Conservation (phyloP, 2,797 vertebrate genomes). For the Sebastes hopkinsi region DNA sequence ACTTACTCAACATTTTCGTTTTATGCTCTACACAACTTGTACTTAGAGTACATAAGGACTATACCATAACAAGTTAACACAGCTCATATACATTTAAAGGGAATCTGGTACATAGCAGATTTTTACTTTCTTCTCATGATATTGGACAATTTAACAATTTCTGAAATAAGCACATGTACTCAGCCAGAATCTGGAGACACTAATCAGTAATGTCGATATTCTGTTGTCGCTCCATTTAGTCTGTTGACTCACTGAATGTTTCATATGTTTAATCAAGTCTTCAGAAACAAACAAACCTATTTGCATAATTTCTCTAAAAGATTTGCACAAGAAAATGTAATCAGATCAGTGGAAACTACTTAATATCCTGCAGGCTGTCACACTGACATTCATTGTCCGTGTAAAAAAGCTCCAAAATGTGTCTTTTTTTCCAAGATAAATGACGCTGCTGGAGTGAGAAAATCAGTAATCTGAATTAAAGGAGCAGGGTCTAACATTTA, state of each 20-base stretch:
- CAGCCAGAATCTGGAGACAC: background rate
- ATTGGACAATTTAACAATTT: constrained; percentile 3
- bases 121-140: constrained; percentile 30
- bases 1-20: constrained; percentile 2
- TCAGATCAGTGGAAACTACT: constrained; percentile 14
- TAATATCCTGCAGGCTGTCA: background rate
- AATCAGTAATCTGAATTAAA: background rate
- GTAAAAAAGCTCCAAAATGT: background rate
- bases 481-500: too few species aligned
- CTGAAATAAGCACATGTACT: background rate
- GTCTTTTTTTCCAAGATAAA: background rate
- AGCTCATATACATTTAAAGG: background rate
- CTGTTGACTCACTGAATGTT: constrained; percentile 26
- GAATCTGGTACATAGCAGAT: background rate
- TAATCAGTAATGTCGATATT: constrained; percentile 2
- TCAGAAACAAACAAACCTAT: constrained; percentile 7
- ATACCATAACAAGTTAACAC: constrained; percentile 17
- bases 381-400: background rate
- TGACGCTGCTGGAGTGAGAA: background rate
- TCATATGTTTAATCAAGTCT: constrained; percentile 10
- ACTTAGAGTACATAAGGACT: constrained; percentile 22
- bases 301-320: constrained; percentile 11
- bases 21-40: constrained; percentile 8
- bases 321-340: constrained; percentile 7
- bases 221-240: constrained; percentile 9